Evolutionary conservation across 2,797 vertebrate genomes (phyloP), one percentile per base, ranked within the genome.

Genomic region (Sarcoramphus papa): DNA sequence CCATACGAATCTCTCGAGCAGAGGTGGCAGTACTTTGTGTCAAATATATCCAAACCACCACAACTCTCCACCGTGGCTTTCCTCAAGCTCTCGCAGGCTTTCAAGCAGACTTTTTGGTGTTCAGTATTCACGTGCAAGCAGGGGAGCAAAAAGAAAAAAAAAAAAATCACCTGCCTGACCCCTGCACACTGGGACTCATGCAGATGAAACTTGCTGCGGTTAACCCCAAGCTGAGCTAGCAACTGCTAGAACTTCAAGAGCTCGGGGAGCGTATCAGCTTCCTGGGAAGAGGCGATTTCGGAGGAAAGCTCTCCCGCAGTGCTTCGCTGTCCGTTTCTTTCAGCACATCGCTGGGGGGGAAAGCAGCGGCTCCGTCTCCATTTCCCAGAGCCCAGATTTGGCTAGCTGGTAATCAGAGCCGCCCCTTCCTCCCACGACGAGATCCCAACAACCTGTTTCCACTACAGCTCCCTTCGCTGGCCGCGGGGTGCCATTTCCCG

Each of bases 1-100:
- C 98, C 98, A 98, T 98, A 97, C 2, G 98, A 95, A 21, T 97
- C 84, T 63, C 89, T 14, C 31, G 48, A 91, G 97, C 95, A 87
- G 94, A 76, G 95, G 92, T 25, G 76, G 12, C 85, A 60, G 81
- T 2, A 25, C 82, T 75, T 51, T 2, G 82, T 8, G 69, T 65
- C 74, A 28, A 28, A 67, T 95, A 95, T 9, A 97, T 96, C 97
- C 96, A 82, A 78, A 95, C 10, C 70, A 9, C 78, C 95, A 4
- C 92, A 78, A 53, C 80, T 93, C 82, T 93, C 87, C 93, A 12
- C 75, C 16, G 85, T 30, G 76, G 53, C 56, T 88, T 33, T 47
- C 2, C 75, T 51, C 78, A 6, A n/a, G 80, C 87, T 88, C 69
- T 67, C 83, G 68, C 68, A 3, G 51, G 56, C 73, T 75, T 79